Evolutionary conservation across 2,797 vertebrate species (phyloP), one percentile per base, ranked within the genome.

Genomic region (Pogonophryne albipinna): DNA sequence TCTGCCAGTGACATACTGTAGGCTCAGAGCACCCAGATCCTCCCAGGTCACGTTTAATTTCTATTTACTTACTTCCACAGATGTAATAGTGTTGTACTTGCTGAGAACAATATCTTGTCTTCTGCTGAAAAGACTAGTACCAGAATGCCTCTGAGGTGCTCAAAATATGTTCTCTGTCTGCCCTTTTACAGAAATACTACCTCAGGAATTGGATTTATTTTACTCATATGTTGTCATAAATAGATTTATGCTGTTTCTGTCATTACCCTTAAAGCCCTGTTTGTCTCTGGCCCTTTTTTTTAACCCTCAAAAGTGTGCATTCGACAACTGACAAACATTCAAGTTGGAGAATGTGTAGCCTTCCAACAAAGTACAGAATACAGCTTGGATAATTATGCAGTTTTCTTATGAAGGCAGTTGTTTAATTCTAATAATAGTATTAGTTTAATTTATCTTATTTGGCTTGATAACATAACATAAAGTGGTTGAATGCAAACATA

Each of bases 251-350:
- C 34, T 66, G 61, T 63, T 66, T 55, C 55, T 53, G 51, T 55
- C 61, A 59, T 80, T 80, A 61, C 55, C 62, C 52, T 86, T 56
- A 11, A 17, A 16, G 45, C 19, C 31, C 8, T 2, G 4, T 75
- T 60, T 12, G 63, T 72, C 56, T 51, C 12, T 53, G 46, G 53
- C 19, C 27, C 23, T 71, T 63, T 76, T 41, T 78, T 71, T 71
- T 74, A 85, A 80, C 34, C 68, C 63, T 66, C 31, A 45, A 65
- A 78, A 74, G 62, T 55, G 67, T 82, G 75, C 66, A 53, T 61
- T 41, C 44, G 59, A 64, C 31, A 46, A 63, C 59, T 71, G 41
- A 70, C 56, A 66, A 20, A 57, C 50, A 63, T 49, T 71, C 47
- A 61, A 47, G 67, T 2, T 11, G 6, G 27, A 38, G 16, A 51